Evolutionary conservation across 2,888 invertebrate species (phyloP).

Genomic region (Tinea semifulvella): DNA sequence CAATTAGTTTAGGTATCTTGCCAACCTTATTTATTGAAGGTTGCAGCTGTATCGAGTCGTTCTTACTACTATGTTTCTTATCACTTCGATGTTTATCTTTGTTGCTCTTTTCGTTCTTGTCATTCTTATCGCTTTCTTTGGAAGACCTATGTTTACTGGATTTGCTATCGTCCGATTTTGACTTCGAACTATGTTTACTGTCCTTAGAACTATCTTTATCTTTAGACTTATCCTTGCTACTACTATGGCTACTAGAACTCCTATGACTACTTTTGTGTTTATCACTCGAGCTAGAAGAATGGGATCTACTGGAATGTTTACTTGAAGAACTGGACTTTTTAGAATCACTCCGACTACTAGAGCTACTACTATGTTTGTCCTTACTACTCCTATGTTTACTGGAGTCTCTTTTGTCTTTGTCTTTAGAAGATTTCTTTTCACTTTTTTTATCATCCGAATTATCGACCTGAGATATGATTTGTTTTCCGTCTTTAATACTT

Average conservation of each 20-base stretch:
- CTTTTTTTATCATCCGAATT: slow-evolving; percentile 38
- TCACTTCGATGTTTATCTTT: slow-evolving; percentile 18
- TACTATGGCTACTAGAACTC: slow-evolving; percentile 53
- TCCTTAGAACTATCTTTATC: slow-evolving; percentile 34
- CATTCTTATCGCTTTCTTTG: slow-evolving; percentile 19
- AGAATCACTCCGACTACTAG: slow-evolving; percentile 38
- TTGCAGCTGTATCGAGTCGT: slow-evolving; percentile 29
- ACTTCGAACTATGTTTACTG: slow-evolving; percentile 41
- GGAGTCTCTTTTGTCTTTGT: slow-evolving; percentile 31
- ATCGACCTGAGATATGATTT: slow-evolving; percentile 70
- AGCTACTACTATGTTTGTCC: slow-evolving; percentile 38
- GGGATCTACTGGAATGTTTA: slow-evolving; percentile 51
- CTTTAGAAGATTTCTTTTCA: slow-evolving; percentile 36
- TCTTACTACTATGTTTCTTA: slow-evolving; percentile 20
- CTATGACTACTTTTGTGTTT: slow-evolving; percentile 39
- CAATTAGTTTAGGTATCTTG: slow-evolving; percentile 79
- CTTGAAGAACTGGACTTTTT: slow-evolving; percentile 32
- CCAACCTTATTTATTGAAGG: slow-evolving; percentile 78
- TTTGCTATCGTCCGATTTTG: slow-evolving; percentile 43
- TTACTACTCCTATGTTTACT: slow-evolving; percentile 35
- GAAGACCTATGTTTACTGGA: slow-evolving; percentile 38
- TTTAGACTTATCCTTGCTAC: slow-evolving; percentile 39
- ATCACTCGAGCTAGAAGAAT: slow-evolving; percentile 39
- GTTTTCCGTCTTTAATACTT: slow-evolving; percentile 76
- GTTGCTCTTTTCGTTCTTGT: slow-evolving; percentile 26